Conservation (phyloP, 2,888 invertebrate species). For the Perizoma flavofasciatum region DNA sequence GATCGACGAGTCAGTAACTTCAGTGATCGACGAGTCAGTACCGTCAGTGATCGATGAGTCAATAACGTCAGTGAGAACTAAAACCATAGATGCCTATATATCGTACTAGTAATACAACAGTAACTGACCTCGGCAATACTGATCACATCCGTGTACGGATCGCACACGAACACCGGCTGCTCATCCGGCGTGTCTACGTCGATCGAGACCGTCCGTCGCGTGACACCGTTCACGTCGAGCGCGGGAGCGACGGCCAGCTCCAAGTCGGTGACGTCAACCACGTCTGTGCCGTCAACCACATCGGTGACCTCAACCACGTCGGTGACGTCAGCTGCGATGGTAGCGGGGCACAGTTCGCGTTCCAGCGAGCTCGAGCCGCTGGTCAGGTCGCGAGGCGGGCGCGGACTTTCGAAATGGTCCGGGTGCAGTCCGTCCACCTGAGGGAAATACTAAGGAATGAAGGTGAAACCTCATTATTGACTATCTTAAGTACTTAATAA, state of each 20-base stretch:
- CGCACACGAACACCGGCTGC: slow-evolving; percentile 64
- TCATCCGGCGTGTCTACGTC: slow-evolving; percentile 66
- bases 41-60: too few species aligned
- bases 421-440: slow-evolving; percentile 72
- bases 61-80: too few species aligned
- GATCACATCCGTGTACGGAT: slow-evolving; percentile 63
- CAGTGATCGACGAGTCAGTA: too few species aligned
- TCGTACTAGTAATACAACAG: too few species aligned
- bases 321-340: slow-evolving; percentile 24
- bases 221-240: slow-evolving; percentile 19
- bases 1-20: too few species aligned
- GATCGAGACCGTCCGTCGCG: slow-evolving; percentile 19
- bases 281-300: slow-evolving; percentile 16
- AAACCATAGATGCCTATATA: too few species aligned
- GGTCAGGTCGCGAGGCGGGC: slow-evolving; percentile 56
- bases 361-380: slow-evolving; percentile 73
- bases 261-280: too few species aligned
- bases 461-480: too few species aligned
- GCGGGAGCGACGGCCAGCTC: background rate
- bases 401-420: slow-evolving; percentile 64
- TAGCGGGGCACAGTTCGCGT: slow-evolving; percentile 57
- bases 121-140: slow-evolving; percentile 66
- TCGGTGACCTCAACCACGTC: slow-evolving; percentile 15
- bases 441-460: background rate
- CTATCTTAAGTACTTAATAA: too few species aligned